Evolutionary conservation across 2,888 invertebrate species (phyloP).

Genomic region (Cheilosia impressa): DNA sequence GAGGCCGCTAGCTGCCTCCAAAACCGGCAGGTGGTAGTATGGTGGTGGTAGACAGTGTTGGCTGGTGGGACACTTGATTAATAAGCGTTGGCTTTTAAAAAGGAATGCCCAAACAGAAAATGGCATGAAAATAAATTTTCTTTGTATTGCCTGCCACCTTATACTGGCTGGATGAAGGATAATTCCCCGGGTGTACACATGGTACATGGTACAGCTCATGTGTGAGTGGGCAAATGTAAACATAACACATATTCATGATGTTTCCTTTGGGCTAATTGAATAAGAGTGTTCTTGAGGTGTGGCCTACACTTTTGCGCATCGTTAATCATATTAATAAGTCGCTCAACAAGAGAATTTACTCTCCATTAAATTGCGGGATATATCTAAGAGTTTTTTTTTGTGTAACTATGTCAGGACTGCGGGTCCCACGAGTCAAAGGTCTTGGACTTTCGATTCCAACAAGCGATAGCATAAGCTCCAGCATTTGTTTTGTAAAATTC

Average conservation of each 20-base stretch:
- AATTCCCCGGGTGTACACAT: conserved; percentile 44
- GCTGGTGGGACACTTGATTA: conserved; percentile 72
- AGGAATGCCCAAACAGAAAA: conserved; percentile 60
- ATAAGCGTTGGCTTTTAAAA: conserved; percentile 68
- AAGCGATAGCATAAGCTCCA: too few relatives aligned
- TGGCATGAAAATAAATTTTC: conserved; percentile 72
- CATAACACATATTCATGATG: conserved; percentile 58
- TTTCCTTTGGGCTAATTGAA: conserved; percentile 72
- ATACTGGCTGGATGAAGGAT: conserved; percentile 51
- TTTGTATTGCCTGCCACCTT: conserved; percentile 58
- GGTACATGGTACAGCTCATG: not conserved
- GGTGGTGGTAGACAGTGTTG: conserved; percentile 49
- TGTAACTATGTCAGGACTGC: too few relatives aligned
- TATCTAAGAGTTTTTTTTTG: not conserved
- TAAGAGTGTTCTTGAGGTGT: conserved; percentile 72
- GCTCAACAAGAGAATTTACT: conserved; percentile 68
- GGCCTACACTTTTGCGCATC: conserved; percentile 65
- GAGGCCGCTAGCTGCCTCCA: conserved; percentile 61
- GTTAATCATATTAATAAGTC: conserved; percentile 73
- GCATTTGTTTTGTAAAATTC: too few relatives aligned
- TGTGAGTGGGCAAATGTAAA: conserved; percentile 54
- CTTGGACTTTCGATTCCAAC: too few relatives aligned
- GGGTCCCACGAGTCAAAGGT: too few relatives aligned
- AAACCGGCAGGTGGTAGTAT: conserved; percentile 74
- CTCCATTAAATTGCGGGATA: conserved; percentile 37